These are phyloP conservation scores for Chaenogobius annularis DNA, from an alignment of 2,113 vertebrate species.

Conservation along the genomic window DNA sequence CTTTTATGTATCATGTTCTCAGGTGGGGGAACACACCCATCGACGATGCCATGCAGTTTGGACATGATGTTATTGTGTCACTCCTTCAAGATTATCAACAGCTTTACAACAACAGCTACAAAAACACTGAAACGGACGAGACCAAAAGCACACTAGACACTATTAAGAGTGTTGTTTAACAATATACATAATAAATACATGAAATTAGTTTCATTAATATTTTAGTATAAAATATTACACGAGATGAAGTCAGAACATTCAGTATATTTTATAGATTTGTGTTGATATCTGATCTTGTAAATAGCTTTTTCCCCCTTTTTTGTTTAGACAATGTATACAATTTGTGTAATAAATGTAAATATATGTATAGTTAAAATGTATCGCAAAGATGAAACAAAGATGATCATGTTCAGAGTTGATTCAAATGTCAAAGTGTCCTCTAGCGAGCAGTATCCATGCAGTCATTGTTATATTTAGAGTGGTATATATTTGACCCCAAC, in stretches of 20 bases:
- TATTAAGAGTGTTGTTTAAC: slow-evolving; percentile 78
- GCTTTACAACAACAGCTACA: slow-evolving; percentile 45
- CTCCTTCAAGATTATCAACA: slow-evolving; percentile 82
- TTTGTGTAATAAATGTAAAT: slow-evolving; percentile 8
- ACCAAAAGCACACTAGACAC: slow-evolving; percentile 70
- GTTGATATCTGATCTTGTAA: neutral
- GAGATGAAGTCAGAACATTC: neutral
- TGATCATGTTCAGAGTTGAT: neutral
- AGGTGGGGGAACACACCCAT: slow-evolving; percentile 89
- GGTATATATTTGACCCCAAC: neutral
- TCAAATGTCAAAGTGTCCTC: neutral
- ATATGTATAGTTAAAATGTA: slow-evolving; percentile 32
- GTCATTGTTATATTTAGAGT: slow-evolving; percentile 8
- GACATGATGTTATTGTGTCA: slow-evolving; percentile 75
- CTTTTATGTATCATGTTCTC: slow-evolving; percentile 2
- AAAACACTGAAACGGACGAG: slow-evolving; percentile 59
- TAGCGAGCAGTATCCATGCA: neutral
- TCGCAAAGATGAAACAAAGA: neutral
- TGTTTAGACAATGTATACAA: slow-evolving; percentile 13
- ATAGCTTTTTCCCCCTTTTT: neutral
- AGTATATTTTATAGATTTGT: slow-evolving; percentile 4
- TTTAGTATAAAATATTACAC: neutral
- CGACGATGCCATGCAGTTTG: slow-evolving; percentile 85
- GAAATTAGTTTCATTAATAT: neutral
- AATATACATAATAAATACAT: neutral